Conservation (phyloP, 1,140 invertebrate genomes). For the Heliothis subflexa region DNA sequence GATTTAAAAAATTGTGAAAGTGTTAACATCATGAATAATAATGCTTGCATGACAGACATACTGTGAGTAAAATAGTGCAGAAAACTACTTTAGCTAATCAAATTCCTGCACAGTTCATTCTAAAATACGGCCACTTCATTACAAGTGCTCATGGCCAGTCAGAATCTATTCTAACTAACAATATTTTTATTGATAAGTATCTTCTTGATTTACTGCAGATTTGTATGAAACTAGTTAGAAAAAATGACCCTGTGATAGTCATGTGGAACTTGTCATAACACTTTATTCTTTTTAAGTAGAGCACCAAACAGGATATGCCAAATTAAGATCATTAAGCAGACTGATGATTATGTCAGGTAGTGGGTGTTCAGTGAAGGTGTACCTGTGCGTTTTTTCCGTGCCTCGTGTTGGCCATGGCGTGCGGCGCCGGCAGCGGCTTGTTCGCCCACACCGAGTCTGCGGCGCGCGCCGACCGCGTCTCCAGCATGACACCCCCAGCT, state of each 20-base stretch:
- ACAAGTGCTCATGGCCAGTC: background rate
- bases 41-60: constrained; percentile 18
- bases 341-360: constrained; percentile 12
- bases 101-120: constrained; percentile 15
- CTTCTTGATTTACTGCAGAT: background rate
- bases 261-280: background rate
- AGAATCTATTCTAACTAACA: constrained; percentile 8
- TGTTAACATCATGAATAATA: constrained; percentile 26
- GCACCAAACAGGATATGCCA: constrained; percentile 34
- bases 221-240: background rate
- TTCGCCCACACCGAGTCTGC: constrained; percentile 85
- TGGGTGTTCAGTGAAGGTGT: constrained; percentile 48
- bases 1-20: constrained; percentile 35
- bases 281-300: background rate
- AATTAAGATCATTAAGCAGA: constrained; percentile 18
- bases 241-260: background rate
- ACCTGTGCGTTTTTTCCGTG: constrained; percentile 84
- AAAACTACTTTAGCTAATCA: constrained; percentile 8
- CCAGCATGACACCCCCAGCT: constrained; percentile 84
- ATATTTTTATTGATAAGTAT: background rate
- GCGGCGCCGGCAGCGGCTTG: constrained; percentile 85
- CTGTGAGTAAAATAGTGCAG: background rate
- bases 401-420: constrained; percentile 85
- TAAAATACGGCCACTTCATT: constrained; percentile 5
- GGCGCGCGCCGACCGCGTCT: constrained; percentile 85